phyloP scores from a whole-genome alignment of 2,113 vertebrate species.

The Miniopterus natalensis region DNA sequence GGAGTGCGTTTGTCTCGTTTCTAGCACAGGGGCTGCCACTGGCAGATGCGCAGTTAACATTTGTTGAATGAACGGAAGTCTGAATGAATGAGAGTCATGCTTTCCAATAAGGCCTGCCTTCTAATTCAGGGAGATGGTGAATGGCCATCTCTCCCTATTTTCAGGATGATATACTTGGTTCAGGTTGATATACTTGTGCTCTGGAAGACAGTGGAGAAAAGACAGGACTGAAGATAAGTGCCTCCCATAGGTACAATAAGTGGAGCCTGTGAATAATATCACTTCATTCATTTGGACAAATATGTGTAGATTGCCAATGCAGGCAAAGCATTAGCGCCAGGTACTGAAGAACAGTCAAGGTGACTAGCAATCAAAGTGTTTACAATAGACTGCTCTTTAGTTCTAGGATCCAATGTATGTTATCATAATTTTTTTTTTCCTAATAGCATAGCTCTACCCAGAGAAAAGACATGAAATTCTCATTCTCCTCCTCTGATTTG shows the following conservation, averaged over 20 bases:
- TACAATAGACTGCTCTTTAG: not conserved
- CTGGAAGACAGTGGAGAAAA: not conserved
- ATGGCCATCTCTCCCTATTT: not conserved
- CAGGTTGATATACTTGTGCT: not conserved
- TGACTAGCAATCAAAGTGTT: conserved; percentile 1
- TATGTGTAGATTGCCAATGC: not conserved
- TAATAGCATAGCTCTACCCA: not conserved
- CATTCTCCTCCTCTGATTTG: not conserved
- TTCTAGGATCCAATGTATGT: not conserved
- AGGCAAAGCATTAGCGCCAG: not conserved
- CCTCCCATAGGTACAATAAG: not conserved
- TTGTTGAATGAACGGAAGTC: not conserved
- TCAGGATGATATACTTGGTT: not conserved
- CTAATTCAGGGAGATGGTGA: not conserved
- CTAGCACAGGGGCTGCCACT: not conserved
- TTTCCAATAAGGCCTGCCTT: conserved; percentile 3
- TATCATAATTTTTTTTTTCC: not conserved
- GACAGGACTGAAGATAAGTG: not conserved
- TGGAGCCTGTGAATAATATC: not conserved
- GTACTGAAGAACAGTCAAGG: not conserved
- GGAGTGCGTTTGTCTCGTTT: conserved; percentile 27
- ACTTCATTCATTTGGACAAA: conserved; percentile 14
- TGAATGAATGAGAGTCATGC: not conserved
- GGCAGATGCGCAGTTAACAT: not conserved
- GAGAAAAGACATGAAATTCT: not conserved